A percentile compares a stretch with the other conserved stretches of the same genome.
Conservation (phyloP, 2,113 vertebrate species). For the Pseudorasbora parva region DNA sequence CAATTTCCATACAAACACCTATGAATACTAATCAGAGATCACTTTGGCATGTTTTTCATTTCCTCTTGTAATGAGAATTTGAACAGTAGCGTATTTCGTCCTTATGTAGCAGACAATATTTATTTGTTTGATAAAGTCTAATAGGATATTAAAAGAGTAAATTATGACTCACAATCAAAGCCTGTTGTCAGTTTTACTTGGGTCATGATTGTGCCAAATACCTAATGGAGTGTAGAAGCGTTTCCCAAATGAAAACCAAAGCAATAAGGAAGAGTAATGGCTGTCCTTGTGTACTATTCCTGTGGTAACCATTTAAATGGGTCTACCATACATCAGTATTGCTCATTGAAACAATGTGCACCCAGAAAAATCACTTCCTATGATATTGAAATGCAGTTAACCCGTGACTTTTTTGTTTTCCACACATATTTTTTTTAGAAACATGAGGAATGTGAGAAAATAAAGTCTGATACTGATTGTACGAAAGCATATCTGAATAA, state of each 20-base stretch:
- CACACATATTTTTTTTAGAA: background rate
- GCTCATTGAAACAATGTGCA: slow-evolving; percentile 11
- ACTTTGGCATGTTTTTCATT: background rate
- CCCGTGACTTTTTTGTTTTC: background rate
- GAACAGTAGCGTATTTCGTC: background rate
- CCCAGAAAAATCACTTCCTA: background rate
- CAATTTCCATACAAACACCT: background rate
- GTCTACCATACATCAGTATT: slow-evolving; percentile 4
- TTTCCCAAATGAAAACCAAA: slow-evolving; percentile 35
- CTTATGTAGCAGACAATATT: background rate
- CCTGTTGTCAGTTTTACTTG: slow-evolving; percentile 29
- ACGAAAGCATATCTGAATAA: background rate
- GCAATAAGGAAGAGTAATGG: slow-evolving; percentile 31
- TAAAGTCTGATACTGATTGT: background rate
- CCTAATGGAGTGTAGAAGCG: slow-evolving; percentile 17
- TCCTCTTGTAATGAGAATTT: slow-evolving; percentile 16
- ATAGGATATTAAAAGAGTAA: slow-evolving; percentile 31
- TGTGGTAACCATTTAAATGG: slow-evolving; percentile 28
- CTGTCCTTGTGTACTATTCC: slow-evolving; percentile 9
- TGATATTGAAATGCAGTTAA: background rate
- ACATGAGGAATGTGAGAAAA: background rate
- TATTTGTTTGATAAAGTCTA: slow-evolving; percentile 46
- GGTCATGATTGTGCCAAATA: slow-evolving; percentile 26
- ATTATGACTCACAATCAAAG: slow-evolving; percentile 37
- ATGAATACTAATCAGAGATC: background rate